Evolutionary conservation across 2,888 invertebrate species (phyloP).

Genomic region (Campoplex nolae): DNA sequence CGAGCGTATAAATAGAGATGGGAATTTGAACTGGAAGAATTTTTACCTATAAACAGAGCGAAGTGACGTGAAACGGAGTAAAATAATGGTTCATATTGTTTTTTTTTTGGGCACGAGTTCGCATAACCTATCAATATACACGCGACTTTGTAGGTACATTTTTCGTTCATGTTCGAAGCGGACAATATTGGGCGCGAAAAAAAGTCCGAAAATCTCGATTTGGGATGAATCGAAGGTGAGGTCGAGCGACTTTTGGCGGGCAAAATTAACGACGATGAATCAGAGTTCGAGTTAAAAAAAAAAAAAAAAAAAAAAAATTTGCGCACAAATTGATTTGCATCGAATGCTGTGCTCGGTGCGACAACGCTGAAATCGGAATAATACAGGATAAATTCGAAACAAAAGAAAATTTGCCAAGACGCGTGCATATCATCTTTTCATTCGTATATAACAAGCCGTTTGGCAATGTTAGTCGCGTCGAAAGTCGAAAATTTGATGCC

Average conservation of each 20-base stretch:
- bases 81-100: background rate
- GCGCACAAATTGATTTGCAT: background rate
- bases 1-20: slow-evolving; percentile 9
- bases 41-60: background rate
- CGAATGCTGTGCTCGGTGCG: background rate
- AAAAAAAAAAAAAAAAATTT: slow-evolving; percentile 10
- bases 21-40: slow-evolving; percentile 33
- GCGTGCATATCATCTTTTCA: background rate
- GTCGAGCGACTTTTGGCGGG: slow-evolving; percentile 29
- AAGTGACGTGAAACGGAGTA: background rate
- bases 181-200: background rate
- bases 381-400: background rate
- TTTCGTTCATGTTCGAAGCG: background rate
- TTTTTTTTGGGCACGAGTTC: slow-evolving; percentile 2
- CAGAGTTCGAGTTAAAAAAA: background rate
- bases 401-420: slow-evolving; percentile 31
- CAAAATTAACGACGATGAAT: slow-evolving; percentile 11
- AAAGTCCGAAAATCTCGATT: background rate
- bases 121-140: slow-evolving; percentile 52
- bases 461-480: slow-evolving; percentile 42
- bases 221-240: background rate
- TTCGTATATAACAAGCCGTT: slow-evolving; percentile 22
- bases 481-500: slow-evolving; percentile 25
- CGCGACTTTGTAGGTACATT: slow-evolving; percentile 19
- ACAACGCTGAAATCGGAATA: slow-evolving; percentile 15